Base-by-base conservation (phyloP, 2,113 vertebrate species). In the Gopherus evgoodei region DNA sequence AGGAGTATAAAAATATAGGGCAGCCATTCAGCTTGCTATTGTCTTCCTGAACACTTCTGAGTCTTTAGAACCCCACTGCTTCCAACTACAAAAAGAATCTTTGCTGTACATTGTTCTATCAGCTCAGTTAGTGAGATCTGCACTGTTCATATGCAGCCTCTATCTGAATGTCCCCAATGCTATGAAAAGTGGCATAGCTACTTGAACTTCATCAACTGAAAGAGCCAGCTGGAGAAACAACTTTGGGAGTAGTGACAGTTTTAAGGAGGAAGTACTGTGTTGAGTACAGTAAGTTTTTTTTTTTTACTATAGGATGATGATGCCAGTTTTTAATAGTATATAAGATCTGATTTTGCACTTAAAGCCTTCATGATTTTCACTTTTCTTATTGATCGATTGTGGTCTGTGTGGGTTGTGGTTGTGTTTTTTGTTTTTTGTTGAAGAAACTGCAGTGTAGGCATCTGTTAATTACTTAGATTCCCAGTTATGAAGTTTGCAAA, bases 381-480 rank as follows among this genome's bases (percentile, higher is more conserved):
- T 42, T 47, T 84, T 80, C 6, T 76, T 50, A 11, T 57, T 7
- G 56, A 76, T 47, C 22, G 44, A 2, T 57, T 42, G 35, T 29
- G 22, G 17, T 76, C 27, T 62, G 27, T 31, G 57, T 31, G 57
- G 25, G 27, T 72, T 22, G 35, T 69, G 65, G 16, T 27, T 59
- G 27, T 53, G 65, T 38, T n/a, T 69, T 69, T 72, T 72, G 9
- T 22, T 38, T 89, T 91, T 42, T n/a, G 42, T 72, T 2, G 83
- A 44, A 31, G 79, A 86, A 83, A 78, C 1, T 1, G 5, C 44
- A 87, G 57, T 10, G n/a, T 22, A 47, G 50, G 14, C 81, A 85
- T 62, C 53, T 84, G 59, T 81, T 93, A 93, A 92, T 80, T 86
- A 65, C 90, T 90, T 49, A 92, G 76, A 53, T 79, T 80, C 91